phyloP scores from a whole-genome alignment of 53 echinoderm and acorn worm species.

The Crossaster papposus region DNA sequence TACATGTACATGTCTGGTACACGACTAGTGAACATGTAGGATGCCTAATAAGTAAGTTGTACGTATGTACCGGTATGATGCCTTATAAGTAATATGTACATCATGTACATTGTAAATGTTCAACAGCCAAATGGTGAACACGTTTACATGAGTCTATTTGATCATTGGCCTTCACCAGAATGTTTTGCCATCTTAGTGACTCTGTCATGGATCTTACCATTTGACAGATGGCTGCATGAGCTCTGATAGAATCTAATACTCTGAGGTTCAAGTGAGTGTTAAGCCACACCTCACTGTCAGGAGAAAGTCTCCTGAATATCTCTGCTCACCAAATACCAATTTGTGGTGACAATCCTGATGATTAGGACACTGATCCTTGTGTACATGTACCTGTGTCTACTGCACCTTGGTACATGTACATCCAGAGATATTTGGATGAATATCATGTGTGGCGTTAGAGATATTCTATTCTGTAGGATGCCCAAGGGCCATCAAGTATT shows the following conservation, averaged over 20 bases:
- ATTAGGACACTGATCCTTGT: background rate
- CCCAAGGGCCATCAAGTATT: conserved; percentile 22
- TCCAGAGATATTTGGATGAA: conserved; percentile 8
- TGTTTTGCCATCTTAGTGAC: background rate
- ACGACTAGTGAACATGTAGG: background rate
- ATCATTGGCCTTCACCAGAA: background rate
- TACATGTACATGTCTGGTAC: background rate
- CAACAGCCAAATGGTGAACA: background rate
- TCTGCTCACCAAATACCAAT: conserved; percentile 5
- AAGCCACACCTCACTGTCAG: background rate
- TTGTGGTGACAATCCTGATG: background rate
- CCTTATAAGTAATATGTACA: background rate
- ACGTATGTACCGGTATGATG: background rate
- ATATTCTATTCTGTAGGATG: conserved; percentile 6
- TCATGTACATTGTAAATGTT: no score
- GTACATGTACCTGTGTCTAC: background rate
- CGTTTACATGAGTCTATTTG: background rate
- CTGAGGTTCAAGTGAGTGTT: background rate
- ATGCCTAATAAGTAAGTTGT: background rate
- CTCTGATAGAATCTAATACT: background rate
- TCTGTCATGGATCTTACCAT: background rate
- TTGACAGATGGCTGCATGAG: background rate
- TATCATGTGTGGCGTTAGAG: conserved; percentile 13
- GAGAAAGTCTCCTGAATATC: background rate
- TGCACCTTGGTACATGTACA: no score